Evolutionary conservation across 2,797 vertebrate species (phyloP).

Genomic region (Odontamblyopus rebecca): DNA sequence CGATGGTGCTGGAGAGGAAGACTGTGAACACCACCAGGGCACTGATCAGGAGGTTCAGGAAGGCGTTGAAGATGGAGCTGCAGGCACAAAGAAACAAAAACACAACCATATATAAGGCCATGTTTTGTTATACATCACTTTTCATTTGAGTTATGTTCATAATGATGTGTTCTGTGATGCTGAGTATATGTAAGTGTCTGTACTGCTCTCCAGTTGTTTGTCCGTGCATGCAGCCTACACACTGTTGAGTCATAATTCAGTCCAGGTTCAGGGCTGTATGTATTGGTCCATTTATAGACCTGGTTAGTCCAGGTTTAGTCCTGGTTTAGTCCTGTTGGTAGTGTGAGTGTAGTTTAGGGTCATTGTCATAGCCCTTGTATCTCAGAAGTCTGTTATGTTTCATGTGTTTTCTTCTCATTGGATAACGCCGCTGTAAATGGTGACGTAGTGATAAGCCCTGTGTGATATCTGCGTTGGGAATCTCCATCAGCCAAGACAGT

Average conservation of each 20-base stretch:
- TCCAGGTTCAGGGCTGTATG: neutral
- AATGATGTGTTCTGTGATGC: neutral
- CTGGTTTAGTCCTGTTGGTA: neutral
- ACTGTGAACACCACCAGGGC: constrained; percentile 89
- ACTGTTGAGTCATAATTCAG: neutral
- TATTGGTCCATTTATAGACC: neutral
- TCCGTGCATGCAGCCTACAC: too few species aligned
- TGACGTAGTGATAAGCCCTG: neutral
- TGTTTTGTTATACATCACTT: neutral
- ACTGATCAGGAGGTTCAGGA: constrained; percentile 93
- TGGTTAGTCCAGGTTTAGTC: neutral
- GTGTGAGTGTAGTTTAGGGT: too few species aligned
- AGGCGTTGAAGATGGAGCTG: constrained; percentile 94
- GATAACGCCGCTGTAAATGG: neutral
- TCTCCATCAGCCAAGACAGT: constrained; percentile 25
- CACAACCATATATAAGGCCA: neutral
- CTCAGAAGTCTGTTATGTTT: neutral
- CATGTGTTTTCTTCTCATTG: neutral
- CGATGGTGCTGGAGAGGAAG: constrained; percentile 95
- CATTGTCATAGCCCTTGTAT: neutral
- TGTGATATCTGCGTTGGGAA: neutral
- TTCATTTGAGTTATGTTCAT: neutral
- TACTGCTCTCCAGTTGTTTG: neutral
- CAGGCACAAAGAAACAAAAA: constrained; percentile 34
- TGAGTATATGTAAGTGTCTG: neutral